A percentile compares a stretch with the other conserved stretches of the same genome.
These are phyloP conservation scores for Botia almorhae DNA, from an alignment of 2,797 vertebrate genomes.

Conservation along the genomic window DNA sequence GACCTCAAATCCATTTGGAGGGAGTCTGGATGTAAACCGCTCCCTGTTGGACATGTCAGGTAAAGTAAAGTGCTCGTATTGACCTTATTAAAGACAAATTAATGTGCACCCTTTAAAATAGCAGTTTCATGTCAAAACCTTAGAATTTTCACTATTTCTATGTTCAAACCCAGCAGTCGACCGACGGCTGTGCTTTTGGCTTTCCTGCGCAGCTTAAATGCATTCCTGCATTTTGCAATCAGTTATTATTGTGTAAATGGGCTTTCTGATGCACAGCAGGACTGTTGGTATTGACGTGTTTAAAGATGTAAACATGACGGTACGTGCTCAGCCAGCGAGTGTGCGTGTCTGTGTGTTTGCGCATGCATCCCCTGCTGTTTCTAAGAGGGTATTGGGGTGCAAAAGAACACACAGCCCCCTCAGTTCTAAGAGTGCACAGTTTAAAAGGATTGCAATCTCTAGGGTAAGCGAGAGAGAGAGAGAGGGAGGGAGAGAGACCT, in stretches of 20 bases:
- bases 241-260: conserved; percentile 11
- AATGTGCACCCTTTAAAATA: conserved; percentile 31
- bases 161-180: conserved; percentile 22
- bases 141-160: conserved; percentile 48
- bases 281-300: conserved; percentile 31
- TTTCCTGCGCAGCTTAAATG: conserved; percentile 17
- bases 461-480: conserved; percentile 71
- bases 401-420: conserved; percentile 24
- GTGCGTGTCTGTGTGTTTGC: not conserved
- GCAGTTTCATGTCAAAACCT: conserved; percentile 24
- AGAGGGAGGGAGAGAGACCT: conserved; percentile 72
- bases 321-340: not conserved
- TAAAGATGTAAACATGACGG: conserved; percentile 25
- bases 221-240: not conserved
- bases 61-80: conserved; percentile 51
- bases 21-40: conserved; percentile 61
- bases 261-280: conserved; percentile 38
- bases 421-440: conserved; percentile 27
- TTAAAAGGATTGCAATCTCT: conserved; percentile 36
- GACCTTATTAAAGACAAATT: conserved; percentile 53
- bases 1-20: not conserved
- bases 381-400: conserved; percentile 20
- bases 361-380: not conserved
- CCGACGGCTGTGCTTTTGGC: conserved; percentile 20
- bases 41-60: conserved; percentile 35